These are phyloP conservation scores for Mus minutoides DNA, from an alignment of 2,797 vertebrate genomes.

Conservation along the genomic window DNA sequence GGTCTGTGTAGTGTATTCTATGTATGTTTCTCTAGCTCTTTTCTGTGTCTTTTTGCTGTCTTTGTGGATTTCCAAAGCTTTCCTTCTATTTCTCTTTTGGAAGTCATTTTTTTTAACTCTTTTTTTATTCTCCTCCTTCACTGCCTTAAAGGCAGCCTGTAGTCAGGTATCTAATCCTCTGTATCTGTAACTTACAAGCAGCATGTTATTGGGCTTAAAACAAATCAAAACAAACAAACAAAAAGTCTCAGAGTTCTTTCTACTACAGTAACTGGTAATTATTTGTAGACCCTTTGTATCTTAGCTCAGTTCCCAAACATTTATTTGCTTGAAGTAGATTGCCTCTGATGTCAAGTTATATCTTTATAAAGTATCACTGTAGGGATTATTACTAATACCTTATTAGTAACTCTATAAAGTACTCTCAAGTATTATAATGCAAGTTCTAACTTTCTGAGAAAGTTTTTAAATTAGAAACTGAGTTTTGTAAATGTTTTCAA, in stretches of 20 bases:
- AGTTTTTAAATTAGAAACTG: constrained; percentile 12
- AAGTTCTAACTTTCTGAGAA: neutral
- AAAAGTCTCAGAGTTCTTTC: constrained; percentile 28
- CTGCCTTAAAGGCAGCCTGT: neutral
- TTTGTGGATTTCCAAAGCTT: neutral
- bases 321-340: constrained; percentile 58
- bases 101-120: neutral
- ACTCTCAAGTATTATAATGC: constrained; percentile 29
- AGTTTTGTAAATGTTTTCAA: neutral
- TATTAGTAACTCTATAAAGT: constrained; percentile 11
- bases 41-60: neutral
- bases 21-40: neutral
- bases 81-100: neutral
- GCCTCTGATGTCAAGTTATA: constrained; percentile 14
- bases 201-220: neutral
- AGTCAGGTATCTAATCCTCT: neutral
- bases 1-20: neutral
- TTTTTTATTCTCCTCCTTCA: neutral
- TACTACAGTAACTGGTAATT: constrained; percentile 19
- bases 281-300: constrained; percentile 33
- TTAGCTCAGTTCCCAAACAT: constrained; percentile 49
- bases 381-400: neutral
- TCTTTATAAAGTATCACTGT: constrained; percentile 46
- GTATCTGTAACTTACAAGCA: neutral
- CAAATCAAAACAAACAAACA: neutral